Conservation (phyloP, 2,113 vertebrate genomes). For the Rhea pennata region DNA sequence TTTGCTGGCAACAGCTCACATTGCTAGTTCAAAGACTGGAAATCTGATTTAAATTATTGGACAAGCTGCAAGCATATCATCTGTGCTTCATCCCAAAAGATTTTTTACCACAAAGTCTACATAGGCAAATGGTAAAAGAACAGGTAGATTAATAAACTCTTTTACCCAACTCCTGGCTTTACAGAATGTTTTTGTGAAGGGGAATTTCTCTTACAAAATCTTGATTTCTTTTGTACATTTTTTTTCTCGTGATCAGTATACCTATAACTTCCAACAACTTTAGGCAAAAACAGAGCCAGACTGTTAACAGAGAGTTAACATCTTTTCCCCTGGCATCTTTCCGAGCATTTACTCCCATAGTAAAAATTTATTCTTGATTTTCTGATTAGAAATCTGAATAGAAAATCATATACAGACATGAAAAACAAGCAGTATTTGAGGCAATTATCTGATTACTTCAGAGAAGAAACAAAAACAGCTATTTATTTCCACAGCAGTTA, state of each 20-base stretch:
- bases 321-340: not conserved
- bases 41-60: not conserved
- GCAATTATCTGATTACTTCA: not conserved
- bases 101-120: not conserved
- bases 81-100: not conserved
- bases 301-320: not conserved
- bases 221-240: not conserved
- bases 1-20: not conserved
- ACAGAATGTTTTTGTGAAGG: not conserved
- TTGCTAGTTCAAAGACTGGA: not conserved
- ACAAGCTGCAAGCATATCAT: not conserved
- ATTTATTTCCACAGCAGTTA: not conserved
- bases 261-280: not conserved
- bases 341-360: not conserved
- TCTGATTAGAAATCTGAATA: not conserved
- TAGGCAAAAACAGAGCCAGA: not conserved
- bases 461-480: not conserved
- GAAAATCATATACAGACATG: not conserved
- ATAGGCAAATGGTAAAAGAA: fast-evolving
- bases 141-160: not conserved
- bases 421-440: not conserved
- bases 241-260: not conserved
- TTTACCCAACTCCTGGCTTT: not conserved
- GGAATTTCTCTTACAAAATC: not conserved
- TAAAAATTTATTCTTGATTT: not conserved